A percentile compares a stretch with the other conserved stretches of the same genome.
Conservation (phyloP, 2,888 invertebrate species). For the Chrysolina oricalcia region DNA sequence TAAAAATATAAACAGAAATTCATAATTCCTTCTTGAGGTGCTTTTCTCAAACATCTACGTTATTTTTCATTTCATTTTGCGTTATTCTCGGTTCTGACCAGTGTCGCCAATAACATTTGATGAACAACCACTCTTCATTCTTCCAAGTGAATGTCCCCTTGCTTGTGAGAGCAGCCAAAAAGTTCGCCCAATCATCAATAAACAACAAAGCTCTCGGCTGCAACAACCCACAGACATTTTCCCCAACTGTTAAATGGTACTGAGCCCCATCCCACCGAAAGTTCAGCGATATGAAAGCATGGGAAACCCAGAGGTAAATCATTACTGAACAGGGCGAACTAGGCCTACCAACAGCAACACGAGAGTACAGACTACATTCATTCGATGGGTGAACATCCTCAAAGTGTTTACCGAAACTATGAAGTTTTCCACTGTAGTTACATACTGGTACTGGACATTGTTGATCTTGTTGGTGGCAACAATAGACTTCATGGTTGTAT, state of each 20-base stretch:
- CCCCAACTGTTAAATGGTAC: neutral
- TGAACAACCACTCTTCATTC: neutral
- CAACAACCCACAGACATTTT: neutral
- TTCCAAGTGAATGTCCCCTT: neutral
- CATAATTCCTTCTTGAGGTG: too few relatives aligned
- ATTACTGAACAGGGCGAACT: neutral
- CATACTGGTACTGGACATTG: neutral
- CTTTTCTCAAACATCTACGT: too few relatives aligned
- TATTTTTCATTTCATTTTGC: too few relatives aligned
- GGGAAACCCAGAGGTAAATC: neutral
- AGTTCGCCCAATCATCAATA: slow-evolving; percentile 3
- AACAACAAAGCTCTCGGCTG: neutral
- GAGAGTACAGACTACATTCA: neutral
- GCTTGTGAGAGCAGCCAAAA: neutral
- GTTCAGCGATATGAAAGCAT: neutral
- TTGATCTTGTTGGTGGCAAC: neutral
- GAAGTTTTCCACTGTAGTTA: neutral
- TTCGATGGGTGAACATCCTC: neutral
- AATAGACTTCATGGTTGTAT: neutral
- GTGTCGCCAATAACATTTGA: neutral
- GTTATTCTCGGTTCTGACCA: too few relatives aligned
- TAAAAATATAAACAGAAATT: too few relatives aligned
- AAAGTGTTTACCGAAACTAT: neutral
- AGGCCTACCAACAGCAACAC: neutral
- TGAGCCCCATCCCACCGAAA: neutral